Base-by-base conservation (phyloP, 1,140 invertebrate genomes). In the Camponotus pennsylvanicus region DNA sequence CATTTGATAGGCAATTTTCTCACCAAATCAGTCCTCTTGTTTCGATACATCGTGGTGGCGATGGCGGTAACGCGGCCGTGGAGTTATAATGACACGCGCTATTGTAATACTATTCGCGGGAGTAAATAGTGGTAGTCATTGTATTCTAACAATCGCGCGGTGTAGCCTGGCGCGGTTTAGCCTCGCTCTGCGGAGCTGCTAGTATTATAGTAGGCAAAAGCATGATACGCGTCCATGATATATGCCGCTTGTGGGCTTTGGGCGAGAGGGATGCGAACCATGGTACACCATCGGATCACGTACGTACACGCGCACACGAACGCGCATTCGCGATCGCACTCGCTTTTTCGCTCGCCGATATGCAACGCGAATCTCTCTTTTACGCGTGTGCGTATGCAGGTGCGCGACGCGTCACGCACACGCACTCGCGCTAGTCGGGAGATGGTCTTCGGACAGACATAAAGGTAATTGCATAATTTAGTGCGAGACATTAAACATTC, bases 391-490 rank as follows among this genome's bases (percentile, higher is more conserved):
- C 55, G 69, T 57, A 61, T 66, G 63, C 80, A 45, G 63, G 49
- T 42, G 42, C 63, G 45, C 66, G 45, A 84, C 34, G 71, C 59
- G 75, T 67, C 13, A 18, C 6, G 2, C 32, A 18, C 63, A 34
- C 32, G 66, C 40, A 63, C 32, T 21, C 55, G 45, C 59, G n/a
- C 75, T 69, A 71, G 76, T 79, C 77, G 13, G 59, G 88, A 52
- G 49, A 88, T 82, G 89, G 73, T 88, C 88, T 88, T 90, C 84
- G 61, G 84, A 71, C 87, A 84, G 85, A 87, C 89, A 86, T 91
- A 91, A 92, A 93, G 87, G 90, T 92, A 92, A 92, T 92, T 92
- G 92, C 89, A 91, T 92, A 92, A 92, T 93, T 93, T 92, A 92
- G 89, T 89, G 88, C 82, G 82, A 87, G 87, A 87, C 88, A 91